Conservation (phyloP, 2,797 vertebrate species). For the Ispidina lecontei region DNA sequence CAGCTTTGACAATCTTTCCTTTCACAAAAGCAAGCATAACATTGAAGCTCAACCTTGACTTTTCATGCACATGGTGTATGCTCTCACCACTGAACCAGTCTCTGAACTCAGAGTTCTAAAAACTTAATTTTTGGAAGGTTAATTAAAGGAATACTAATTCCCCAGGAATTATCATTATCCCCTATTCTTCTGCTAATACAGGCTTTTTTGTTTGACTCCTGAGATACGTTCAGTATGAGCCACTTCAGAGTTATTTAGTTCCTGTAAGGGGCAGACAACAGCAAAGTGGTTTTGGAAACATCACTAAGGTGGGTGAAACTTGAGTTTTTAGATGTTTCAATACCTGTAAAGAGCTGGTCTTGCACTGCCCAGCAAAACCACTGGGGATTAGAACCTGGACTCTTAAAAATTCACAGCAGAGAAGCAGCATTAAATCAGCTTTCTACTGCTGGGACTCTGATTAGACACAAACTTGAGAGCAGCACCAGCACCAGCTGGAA, state of each 20-base stretch:
- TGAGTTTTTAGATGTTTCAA: neutral
- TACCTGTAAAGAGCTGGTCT: neutral
- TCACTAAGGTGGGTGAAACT: neutral
- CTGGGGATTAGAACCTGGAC: neutral
- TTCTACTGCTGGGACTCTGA: neutral
- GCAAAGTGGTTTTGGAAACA: neutral
- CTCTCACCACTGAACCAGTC: neutral
- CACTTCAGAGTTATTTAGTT: neutral
- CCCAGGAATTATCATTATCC: neutral
- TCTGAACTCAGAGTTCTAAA: neutral
- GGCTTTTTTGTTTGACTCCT: neutral
- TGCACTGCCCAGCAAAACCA: neutral
- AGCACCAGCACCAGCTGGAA: conserved; percentile 51
- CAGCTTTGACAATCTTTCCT: neutral
- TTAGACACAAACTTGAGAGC: conserved; percentile 15
- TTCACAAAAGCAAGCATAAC: neutral
- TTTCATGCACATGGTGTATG: neutral
- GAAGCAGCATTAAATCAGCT: neutral
- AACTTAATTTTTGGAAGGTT: neutral
- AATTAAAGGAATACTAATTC: neutral
- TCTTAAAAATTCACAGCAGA: neutral
- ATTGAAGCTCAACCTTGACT: neutral
- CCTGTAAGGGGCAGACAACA: neutral
- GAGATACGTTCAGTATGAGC: neutral
- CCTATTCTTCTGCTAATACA: neutral